phyloP scores from a whole-genome alignment of 2,113 vertebrate genomes.

The Triplophysa rosa region DNA sequence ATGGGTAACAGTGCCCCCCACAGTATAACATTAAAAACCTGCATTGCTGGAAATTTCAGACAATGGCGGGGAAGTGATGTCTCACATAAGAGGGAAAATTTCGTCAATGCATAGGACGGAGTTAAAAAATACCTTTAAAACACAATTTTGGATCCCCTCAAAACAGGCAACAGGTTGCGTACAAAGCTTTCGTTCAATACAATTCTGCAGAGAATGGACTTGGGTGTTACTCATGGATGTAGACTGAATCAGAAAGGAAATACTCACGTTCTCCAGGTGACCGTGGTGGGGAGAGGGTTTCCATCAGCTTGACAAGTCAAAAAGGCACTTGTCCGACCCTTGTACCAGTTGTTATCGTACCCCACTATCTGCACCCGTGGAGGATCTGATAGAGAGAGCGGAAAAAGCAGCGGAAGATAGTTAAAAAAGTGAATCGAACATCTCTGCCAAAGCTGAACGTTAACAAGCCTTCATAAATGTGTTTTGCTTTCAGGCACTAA shows the following conservation, averaged over 20 bases:
- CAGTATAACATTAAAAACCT: too few species aligned
- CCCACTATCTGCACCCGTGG: conserved; percentile 78
- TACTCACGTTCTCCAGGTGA: conserved; percentile 66
- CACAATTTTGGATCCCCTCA: too few species aligned
- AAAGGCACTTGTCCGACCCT: conserved; percentile 76
- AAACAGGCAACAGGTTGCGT: too few species aligned
- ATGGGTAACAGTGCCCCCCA: too few species aligned
- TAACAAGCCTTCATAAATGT: conserved; percentile 1
- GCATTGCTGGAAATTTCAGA: too few species aligned
- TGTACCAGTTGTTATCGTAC: conserved; percentile 88
- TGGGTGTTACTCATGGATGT: background rate
- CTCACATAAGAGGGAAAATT: too few species aligned
- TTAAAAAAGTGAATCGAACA: background rate
- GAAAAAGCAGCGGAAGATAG: background rate
- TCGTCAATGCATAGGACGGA: too few species aligned
- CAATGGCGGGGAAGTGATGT: too few species aligned
- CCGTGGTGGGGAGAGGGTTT: conserved; percentile 72
- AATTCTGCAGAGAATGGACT: too few species aligned
- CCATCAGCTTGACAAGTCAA: conserved; percentile 76
- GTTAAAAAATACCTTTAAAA: too few species aligned
- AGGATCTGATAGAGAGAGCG: conserved; percentile 65
- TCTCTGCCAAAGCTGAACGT: background rate
- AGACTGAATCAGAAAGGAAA: background rate
- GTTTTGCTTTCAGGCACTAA: background rate
- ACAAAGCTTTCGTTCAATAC: too few species aligned